Conservation (phyloP, 1,140 invertebrate genomes). For the Orius laevigatus region DNA sequence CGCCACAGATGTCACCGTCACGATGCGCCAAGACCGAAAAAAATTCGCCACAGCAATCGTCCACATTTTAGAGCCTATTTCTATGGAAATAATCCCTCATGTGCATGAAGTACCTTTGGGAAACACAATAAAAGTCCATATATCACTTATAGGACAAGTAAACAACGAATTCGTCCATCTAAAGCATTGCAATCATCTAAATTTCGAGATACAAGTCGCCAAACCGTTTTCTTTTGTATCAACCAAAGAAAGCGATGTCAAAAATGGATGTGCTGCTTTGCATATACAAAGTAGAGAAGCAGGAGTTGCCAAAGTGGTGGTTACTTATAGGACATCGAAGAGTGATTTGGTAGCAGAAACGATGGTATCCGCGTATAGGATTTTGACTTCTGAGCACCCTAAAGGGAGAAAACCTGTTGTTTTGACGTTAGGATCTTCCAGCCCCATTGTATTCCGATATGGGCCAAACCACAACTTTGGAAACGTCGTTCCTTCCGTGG, state of each 20-base stretch:
- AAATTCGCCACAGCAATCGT: constrained; percentile 34
- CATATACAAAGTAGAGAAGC: constrained; percentile 31
- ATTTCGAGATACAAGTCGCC: constrained; percentile 41
- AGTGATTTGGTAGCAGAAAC: constrained; percentile 41
- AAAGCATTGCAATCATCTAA: constrained; percentile 45
- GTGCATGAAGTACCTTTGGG: constrained; percentile 53
- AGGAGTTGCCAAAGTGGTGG: constrained; percentile 37
- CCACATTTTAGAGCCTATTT: constrained; percentile 43
- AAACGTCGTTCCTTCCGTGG: constrained; percentile 21
- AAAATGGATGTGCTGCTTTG: constrained; percentile 35
- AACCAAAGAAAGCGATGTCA: constrained; percentile 26
- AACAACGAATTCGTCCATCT: constrained; percentile 34
- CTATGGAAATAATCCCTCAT: constrained; percentile 48
- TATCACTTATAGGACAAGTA: constrained; percentile 44
- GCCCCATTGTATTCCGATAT: constrained; percentile 50
- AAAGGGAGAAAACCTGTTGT: constrained; percentile 31
- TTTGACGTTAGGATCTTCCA: constrained; percentile 48
- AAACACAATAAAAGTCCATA: constrained; percentile 43
- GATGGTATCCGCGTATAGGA: constrained; percentile 47
- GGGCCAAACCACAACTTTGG: constrained; percentile 43
- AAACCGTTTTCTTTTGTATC: constrained; percentile 33
- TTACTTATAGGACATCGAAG: constrained; percentile 34
- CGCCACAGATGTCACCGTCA: constrained; percentile 38
- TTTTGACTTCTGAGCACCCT: constrained; percentile 38
- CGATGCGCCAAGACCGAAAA: constrained; percentile 44